phyloP scores from a whole-genome alignment of 2,888 invertebrate species.

The Oegoconia quadripuncta region DNA sequence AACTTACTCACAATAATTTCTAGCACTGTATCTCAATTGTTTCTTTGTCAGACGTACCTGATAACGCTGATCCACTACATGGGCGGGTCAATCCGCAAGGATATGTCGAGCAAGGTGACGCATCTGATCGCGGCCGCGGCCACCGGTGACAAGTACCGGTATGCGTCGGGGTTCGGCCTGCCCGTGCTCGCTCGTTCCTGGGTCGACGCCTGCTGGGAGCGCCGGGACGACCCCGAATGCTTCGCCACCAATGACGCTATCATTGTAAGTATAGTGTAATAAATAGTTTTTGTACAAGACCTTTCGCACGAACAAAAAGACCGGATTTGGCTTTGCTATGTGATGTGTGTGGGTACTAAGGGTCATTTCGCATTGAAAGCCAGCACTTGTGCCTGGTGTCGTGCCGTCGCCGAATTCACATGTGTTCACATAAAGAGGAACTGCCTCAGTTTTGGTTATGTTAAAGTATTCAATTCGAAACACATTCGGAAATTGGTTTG shows the following conservation, averaged over 20 bases:
- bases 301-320: too few relatives aligned
- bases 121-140: constrained; percentile 95
- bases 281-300: not conserved
- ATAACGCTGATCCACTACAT: constrained; percentile 95
- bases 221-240: constrained; percentile 84
- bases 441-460: too few relatives aligned
- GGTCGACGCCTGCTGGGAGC: constrained; percentile 93
- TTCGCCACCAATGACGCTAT: constrained; percentile 84
- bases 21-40: not conserved
- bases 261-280: constrained; percentile 71
- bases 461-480: too few relatives aligned
- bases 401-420: too few relatives aligned
- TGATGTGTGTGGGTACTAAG: too few relatives aligned
- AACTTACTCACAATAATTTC: not conserved
- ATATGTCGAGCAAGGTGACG: constrained; percentile 92
- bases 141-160: constrained; percentile 95
- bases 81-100: constrained; percentile 97
- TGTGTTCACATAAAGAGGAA: too few relatives aligned
- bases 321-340: too few relatives aligned
- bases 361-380: too few relatives aligned
- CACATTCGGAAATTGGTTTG: too few relatives aligned
- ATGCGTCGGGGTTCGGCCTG: constrained; percentile 93
- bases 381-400: too few relatives aligned
- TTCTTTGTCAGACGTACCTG: constrained; percentile 83
- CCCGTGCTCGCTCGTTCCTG: constrained; percentile 93